Evolutionary conservation across 2,888 invertebrate genomes (phyloP).

Genomic region (Lathronympha strigana): DNA sequence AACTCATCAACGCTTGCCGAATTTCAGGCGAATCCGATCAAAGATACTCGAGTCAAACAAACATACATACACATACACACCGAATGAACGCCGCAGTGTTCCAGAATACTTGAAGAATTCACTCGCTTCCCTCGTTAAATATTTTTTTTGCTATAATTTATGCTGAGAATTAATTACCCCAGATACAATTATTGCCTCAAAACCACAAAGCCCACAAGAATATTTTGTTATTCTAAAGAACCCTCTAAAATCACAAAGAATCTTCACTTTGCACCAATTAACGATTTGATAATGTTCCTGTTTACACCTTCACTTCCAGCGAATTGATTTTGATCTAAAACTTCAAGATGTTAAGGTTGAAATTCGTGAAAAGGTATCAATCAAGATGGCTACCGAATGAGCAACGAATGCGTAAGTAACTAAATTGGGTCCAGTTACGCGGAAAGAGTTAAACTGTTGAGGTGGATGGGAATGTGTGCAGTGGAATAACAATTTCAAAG

Average conservation of each 20-base stretch:
- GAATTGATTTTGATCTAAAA: background rate
- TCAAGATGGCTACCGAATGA: slow-evolving; percentile 20
- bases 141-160: too few relatives aligned
- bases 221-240: background rate
- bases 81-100: too few relatives aligned
- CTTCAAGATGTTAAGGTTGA: background rate
- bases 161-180: too few relatives aligned
- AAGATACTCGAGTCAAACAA: too few relatives aligned
- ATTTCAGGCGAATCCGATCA: too few relatives aligned
- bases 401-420: slow-evolving; percentile 16
- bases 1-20: too few relatives aligned
- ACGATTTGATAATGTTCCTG: slow-evolving; percentile 36
- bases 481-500: slow-evolving; percentile 7
- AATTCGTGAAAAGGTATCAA: background rate
- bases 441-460: slow-evolving; percentile 18
- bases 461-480: slow-evolving; percentile 16
- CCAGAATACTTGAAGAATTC: too few relatives aligned
- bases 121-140: too few relatives aligned
- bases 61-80: too few relatives aligned
- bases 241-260: background rate
- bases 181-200: too few relatives aligned
- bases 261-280: slow-evolving; percentile 32
- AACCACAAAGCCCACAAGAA: background rate
- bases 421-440: slow-evolving; percentile 38
- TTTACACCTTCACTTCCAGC: slow-evolving; percentile 11